phyloP scores from a whole-genome alignment of 2,113 vertebrate genomes.

The Morone chrysops region DNA sequence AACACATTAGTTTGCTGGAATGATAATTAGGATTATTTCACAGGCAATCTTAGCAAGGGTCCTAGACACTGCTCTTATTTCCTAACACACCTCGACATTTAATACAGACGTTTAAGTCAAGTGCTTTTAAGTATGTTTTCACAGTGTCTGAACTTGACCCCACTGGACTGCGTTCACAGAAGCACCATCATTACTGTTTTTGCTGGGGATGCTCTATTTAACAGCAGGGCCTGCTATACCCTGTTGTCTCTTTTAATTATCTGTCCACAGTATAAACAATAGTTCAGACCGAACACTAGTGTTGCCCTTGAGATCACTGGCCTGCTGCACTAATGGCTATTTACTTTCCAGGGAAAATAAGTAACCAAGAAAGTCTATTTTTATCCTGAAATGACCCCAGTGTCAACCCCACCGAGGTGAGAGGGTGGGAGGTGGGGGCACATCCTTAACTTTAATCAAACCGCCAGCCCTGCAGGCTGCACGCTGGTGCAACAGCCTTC shows the following conservation, averaged over 20 bases:
- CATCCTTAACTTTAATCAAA: conserved; percentile 76
- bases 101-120: conserved; percentile 59
- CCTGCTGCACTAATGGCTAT: conserved; percentile 75
- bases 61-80: conserved; percentile 37
- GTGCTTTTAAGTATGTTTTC: conserved; percentile 70
- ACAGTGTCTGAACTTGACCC: conserved; percentile 62
- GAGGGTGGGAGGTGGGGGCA: conserved; percentile 30
- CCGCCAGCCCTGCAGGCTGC: conserved; percentile 43
- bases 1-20: conserved; percentile 66
- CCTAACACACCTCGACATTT: conserved; percentile 51
- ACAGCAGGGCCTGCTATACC: conserved; percentile 40
- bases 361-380: conserved; percentile 75
- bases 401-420: conserved; percentile 63
- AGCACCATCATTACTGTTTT: conserved; percentile 61
- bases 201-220: conserved; percentile 49
- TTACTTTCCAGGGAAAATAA: conserved; percentile 75
- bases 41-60: conserved; percentile 45
- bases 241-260: conserved; percentile 71
- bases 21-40: conserved; percentile 77
- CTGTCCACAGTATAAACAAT: conserved; percentile 63
- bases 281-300: conserved; percentile 51
- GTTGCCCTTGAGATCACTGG: conserved; percentile 71
- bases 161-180: conserved; percentile 56
- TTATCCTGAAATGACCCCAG: conserved; percentile 70
- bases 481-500: conserved; percentile 61